Base-by-base conservation (phyloP, 1,140 invertebrate genomes). In the Bombus turneri region DNA sequence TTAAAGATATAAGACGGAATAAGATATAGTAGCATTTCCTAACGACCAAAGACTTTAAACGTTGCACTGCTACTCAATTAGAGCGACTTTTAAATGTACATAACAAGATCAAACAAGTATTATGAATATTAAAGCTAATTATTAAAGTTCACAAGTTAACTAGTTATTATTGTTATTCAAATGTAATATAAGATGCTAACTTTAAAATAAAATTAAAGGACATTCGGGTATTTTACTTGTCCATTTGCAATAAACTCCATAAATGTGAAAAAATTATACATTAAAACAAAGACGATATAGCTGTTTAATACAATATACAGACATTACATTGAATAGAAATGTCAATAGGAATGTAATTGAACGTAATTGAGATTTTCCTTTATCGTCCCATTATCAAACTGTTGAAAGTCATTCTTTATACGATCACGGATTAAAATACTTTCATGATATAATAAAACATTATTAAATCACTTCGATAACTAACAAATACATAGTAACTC, bases 41-140 rank as follows among this genome's bases (percentile, higher is more conserved):
- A 57, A 59, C 34, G 79, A 68, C 83, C 83, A 85, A 85, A 85
- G 83, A 80, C 68, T 34, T 71, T 59, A 78, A 37, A 53, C 53
- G n/a, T 78, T 78, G 34, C 75, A 47, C 64, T n/a, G 28, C 10
- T 53, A 43, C n/a, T 31, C 28, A 5, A 28, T 77, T 77, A 62
- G 75, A 31, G 57, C 31, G 3, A 77, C 28, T 77, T 25, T 12
- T 76, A 39, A 13, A 22, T 76, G 53, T 76, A 76, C 3, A 31
- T 34, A 37, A 28, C 15, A 22, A 25, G n/a, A 76, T 15, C 18
- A 57, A 76, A 59, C 6, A n/a, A 62, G 72, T 31, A 25, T 80
- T 5, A 9, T 4, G 15, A 47, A 47, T 47, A 43, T 10, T 31
- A 47, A 18, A 13, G 2, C 10, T 31, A 31, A 74, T 74, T 31